phyloP scores from a whole-genome alignment of 2,888 invertebrate species.

The Spilosoma lubricipeda region DNA sequence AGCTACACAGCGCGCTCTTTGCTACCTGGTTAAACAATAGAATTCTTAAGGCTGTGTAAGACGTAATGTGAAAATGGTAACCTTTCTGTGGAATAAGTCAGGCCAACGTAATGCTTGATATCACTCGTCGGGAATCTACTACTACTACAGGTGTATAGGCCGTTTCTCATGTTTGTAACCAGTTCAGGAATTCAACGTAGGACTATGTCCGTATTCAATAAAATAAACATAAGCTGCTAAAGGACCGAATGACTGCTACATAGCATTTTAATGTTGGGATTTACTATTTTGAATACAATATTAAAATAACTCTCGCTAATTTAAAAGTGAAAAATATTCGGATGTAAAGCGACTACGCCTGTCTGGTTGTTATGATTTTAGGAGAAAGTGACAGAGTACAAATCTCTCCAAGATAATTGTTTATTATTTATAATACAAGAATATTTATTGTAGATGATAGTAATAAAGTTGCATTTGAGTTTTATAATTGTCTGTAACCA shows the following conservation, averaged over 20 bases:
- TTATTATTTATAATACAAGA: slow-evolving; percentile 39
- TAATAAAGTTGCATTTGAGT: slow-evolving; percentile 25
- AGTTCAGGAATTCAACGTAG: slow-evolving; percentile 2
- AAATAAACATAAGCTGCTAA: not conserved
- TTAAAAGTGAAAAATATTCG: slow-evolving; percentile 46
- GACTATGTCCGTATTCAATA: slow-evolving; percentile 1
- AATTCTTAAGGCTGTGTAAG: slow-evolving; percentile 46
- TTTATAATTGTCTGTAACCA: slow-evolving; percentile 31
- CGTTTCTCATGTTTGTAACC: slow-evolving; percentile 9
- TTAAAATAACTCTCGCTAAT: slow-evolving; percentile 41
- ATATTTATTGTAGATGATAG: slow-evolving; percentile 38
- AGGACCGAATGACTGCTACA: slow-evolving; percentile 30
- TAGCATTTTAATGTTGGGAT: slow-evolving; percentile 29
- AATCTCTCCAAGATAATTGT: slow-evolving; percentile 47
- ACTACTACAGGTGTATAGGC: slow-evolving; percentile 28
- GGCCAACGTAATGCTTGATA: slow-evolving; percentile 44
- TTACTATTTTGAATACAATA: slow-evolving; percentile 42
- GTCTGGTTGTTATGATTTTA: slow-evolving; percentile 49
- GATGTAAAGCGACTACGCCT: slow-evolving; percentile 32
- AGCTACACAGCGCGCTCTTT: slow-evolving; percentile 46
- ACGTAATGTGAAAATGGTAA: slow-evolving; percentile 55
- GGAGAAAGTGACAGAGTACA: slow-evolving; percentile 51
- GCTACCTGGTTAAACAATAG: slow-evolving; percentile 47
- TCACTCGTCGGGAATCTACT: slow-evolving; percentile 42
- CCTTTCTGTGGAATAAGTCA: slow-evolving; percentile 45